phyloP scores from a whole-genome alignment of 2,888 invertebrate species.

The Conus canariensis region DNA sequence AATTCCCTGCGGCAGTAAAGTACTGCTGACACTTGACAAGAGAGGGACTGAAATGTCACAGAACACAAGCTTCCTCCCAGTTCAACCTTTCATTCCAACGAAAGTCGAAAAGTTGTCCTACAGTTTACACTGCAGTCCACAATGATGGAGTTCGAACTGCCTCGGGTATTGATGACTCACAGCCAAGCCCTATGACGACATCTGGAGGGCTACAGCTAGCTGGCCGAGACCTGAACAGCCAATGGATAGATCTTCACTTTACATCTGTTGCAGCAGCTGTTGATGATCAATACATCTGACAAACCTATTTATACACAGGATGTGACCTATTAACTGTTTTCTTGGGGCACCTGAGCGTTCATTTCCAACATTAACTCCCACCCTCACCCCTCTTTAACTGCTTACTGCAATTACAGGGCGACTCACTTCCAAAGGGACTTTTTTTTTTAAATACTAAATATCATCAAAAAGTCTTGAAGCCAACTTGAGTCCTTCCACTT shows the following conservation, averaged over 20 bases:
- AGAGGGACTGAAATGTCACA: background rate
- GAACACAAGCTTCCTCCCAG: background rate
- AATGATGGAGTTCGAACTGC: background rate
- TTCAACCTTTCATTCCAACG: background rate
- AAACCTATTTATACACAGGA: no score
- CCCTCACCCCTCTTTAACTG: no score
- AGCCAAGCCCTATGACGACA: background rate
- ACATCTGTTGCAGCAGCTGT: conserved; percentile 13
- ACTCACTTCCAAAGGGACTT: no score
- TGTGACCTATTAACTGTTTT: no score
- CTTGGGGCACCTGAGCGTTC: no score
- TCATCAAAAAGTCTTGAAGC: no score
- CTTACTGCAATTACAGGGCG: no score
- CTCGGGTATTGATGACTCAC: background rate
- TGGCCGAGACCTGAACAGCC: background rate
- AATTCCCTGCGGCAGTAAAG: background rate
- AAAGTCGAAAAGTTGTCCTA: background rate
- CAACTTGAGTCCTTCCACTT: no score
- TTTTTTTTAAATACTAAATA: no score
- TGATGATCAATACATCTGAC: background rate
- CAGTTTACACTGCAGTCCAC: background rate
- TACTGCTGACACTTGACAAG: background rate
- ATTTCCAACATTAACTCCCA: no score
- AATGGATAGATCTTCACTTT: background rate
- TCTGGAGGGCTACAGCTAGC: background rate